A percentile compares a stretch with the other conserved stretches of the same genome.
These are phyloP conservation scores for Oreocharis arfaki DNA, from an alignment of 2,113 vertebrate genomes.

Conservation along the genomic window DNA sequence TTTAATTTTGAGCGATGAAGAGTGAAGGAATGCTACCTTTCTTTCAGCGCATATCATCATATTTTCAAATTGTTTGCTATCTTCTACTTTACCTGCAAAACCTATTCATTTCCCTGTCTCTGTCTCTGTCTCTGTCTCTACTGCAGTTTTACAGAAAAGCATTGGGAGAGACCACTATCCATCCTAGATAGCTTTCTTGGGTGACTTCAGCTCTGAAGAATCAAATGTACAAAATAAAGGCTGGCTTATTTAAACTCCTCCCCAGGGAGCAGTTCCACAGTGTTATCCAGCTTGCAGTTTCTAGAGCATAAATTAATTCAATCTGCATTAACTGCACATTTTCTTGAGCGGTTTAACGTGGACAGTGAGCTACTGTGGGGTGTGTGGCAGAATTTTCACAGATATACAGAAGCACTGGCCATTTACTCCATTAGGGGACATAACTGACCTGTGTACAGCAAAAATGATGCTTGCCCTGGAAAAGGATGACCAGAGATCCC, in stretches of 20 bases:
- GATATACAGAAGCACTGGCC: not conserved
- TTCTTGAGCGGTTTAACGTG: not conserved
- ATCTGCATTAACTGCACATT: not conserved
- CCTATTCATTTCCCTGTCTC: not conserved
- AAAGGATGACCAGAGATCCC: not conserved
- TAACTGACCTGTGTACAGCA: not conserved
- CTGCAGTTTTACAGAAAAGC: not conserved
- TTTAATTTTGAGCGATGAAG: not conserved
- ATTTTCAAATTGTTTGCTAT: not conserved
- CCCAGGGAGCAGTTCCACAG: not conserved
- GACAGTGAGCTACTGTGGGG: not conserved
- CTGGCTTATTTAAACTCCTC: slow-evolving; percentile 3
- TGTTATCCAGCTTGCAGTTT: not conserved
- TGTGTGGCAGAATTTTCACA: not conserved
- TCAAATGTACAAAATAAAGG: slow-evolving; percentile 6
- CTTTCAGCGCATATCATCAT: not conserved
- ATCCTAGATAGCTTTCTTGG: not conserved
- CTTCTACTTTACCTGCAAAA: not conserved
- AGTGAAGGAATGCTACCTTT: not conserved
- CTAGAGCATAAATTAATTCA: slow-evolving; percentile 11
- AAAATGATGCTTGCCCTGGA: not conserved
- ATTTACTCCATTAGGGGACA: not conserved
- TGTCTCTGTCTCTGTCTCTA: not conserved
- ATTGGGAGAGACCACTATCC: not conserved
- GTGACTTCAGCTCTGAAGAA: not conserved